Conservation (phyloP, 2,797 vertebrate genomes). For the Chaenodraco wilsoni region DNA sequence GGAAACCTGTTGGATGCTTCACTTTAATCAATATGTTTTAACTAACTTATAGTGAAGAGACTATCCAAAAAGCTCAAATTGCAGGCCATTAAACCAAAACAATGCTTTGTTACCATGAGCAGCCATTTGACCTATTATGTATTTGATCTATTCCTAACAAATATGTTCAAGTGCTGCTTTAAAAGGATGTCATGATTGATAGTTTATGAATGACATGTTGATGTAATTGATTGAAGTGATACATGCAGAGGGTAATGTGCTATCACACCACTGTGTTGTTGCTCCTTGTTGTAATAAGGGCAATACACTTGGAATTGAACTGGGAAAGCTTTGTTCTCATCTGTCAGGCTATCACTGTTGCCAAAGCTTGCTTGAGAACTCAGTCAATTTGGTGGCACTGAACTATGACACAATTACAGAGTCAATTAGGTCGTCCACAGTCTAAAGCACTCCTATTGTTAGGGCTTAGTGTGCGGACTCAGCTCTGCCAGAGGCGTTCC, state of each 20-base stretch:
- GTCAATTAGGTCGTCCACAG: constrained; percentile 68
- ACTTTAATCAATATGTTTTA: neutral
- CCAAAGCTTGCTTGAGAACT: constrained; percentile 61
- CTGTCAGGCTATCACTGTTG: constrained; percentile 49
- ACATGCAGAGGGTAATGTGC: neutral
- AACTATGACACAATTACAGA: constrained; percentile 75
- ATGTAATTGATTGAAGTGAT: constrained; percentile 4
- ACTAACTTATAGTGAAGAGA: neutral
- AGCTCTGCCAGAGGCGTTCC: constrained; percentile 46
- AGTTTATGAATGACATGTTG: neutral
- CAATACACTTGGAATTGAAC: constrained; percentile 31
- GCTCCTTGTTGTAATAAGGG: neutral
- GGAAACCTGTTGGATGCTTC: neutral
- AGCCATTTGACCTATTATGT: neutral
- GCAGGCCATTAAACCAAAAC: neutral
- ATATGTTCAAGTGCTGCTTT: neutral
- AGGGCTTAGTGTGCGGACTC: constrained; percentile 46
- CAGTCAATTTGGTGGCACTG: constrained; percentile 68
- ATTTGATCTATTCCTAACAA: neutral
- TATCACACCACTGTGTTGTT: constrained; percentile 9
- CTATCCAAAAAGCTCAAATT: neutral
- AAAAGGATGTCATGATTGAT: neutral
- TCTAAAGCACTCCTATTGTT: constrained; percentile 50
- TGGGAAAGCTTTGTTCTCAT: constrained; percentile 25
- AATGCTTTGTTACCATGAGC: neutral